Evolutionary conservation across 2,797 vertebrate species (phyloP), one percentile per base, ranked within the genome.

Genomic region (Hypotaenidia okinawae): DNA sequence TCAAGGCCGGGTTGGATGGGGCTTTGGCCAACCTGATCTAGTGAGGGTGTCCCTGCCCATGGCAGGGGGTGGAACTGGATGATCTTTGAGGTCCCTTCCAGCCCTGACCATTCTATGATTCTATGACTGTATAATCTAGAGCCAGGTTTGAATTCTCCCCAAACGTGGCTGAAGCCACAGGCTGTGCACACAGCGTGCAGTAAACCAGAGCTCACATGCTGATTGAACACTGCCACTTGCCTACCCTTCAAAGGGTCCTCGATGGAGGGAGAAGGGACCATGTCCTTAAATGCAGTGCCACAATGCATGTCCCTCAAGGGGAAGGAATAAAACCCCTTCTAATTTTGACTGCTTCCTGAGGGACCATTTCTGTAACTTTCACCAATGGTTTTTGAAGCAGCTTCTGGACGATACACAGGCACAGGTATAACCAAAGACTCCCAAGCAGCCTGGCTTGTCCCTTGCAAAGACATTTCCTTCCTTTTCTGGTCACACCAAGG

Each of bases 261-360:
- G 3, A 37, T 0, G 35, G 35, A 59, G 37, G 10, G 51, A 9
- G 22, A 63, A 43, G 23, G 18, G 1, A 10, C 32, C 0, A 0
- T 18, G n/a, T 5, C 52, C 69, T 37, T 57, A 9, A 52, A 19
- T 3, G 4, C 11, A 10, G 13, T 6, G 25, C 62, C 35, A 11
- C 16, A 12, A 5, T 3, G 15, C 28, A 28, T 2, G 1, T 18
- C 15, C 39, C 49, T 59, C 21, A 16, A 33, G 27, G 57, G 8
- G 10, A 52, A 3, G 1, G 9, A 70, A 55, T 13, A 32, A 54
- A 78, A 4, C 0, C 32, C 28, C 6, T 16, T 35, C n/a, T 1
- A 5, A 30, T 10, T 61, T 32, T 28, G 18, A 5, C 43, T 39
- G 12, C 41, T 58, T 33, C 39, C 75, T 4, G 0, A n/a, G 27